Base-by-base conservation (phyloP, 2,797 vertebrate genomes). In the Synanceia verrucosa region DNA sequence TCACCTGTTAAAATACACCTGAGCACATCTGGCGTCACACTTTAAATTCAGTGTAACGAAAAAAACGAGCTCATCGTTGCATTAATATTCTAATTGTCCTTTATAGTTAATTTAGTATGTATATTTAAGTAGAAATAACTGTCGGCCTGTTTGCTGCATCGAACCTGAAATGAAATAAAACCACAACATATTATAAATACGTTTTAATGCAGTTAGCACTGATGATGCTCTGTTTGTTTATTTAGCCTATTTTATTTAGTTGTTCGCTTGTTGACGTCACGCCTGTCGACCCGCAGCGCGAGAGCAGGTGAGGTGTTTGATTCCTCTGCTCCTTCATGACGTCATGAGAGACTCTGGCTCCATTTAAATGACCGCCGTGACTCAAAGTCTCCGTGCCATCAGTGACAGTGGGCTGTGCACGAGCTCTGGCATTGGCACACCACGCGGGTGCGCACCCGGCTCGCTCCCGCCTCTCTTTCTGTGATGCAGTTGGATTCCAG, bases 361-460 rank as follows among this genome's bases (percentile, higher is more conserved):
- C 64, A 16, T 75, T 39, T 33, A 57, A 63, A 50, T 57, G 56
- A 44, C 63, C 41, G 50, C n/a, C n/a, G n/a, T n/a, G n/a, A n/a
- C n/a, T n/a, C n/a, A n/a, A n/a, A n/a, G n/a, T n/a, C 16, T 9
- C 48, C 5, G 16, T 31, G 19, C n/a, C 44, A 23, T 23, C 21
- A 9, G 44, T 46, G 44, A 13, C 21, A 46, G 44, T 46, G 3
- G 5, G 44, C 44, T 46, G 21, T 11, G 44, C 44, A 11, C 21
- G 19, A 21, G 44, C 21, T n/a, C n/a, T n/a, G n/a, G n/a, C 89
- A 82, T 88, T 89, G 91, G 78, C 65, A 85, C 84, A 86, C 88
- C 88, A 72, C 84, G 92, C 86, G 73, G 81, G 79, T 87, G 88
- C 84, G 88, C 88, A 84, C 90, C 77, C 87, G 65, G 88, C 81